These are phyloP conservation scores for Noctua fimbriata DNA, from an alignment of 2,888 invertebrate species.

Conservation along the genomic window DNA sequence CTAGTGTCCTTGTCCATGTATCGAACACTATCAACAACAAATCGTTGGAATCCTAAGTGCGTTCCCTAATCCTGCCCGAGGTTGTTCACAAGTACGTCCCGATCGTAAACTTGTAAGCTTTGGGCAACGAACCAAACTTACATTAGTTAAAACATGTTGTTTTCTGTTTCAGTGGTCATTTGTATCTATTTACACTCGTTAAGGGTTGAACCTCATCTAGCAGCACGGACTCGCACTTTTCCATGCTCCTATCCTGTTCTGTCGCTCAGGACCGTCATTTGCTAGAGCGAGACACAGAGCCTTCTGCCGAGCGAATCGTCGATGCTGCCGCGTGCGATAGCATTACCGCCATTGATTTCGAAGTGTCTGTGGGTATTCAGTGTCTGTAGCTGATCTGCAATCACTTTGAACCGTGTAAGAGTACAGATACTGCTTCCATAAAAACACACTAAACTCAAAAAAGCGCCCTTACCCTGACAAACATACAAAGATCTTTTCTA, in stretches of 20 bases:
- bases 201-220: background rate
- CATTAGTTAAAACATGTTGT: slow-evolving; percentile 32
- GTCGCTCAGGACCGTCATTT: background rate
- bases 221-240: background rate
- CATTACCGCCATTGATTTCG: too few relatives aligned
- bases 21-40: slow-evolving; percentile 20
- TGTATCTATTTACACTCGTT: background rate
- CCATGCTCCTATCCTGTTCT: background rate
- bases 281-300: too few relatives aligned
- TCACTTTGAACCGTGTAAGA: background rate
- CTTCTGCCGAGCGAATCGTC: background rate
- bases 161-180: slow-evolving; percentile 22
- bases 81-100: slow-evolving; percentile 33
- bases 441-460: background rate
- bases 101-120: slow-evolving; percentile 31
- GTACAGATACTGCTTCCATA: background rate
- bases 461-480: background rate
- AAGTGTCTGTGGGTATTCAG: too few relatives aligned
- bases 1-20: background rate
- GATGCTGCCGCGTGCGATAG: too few relatives aligned
- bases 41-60: slow-evolving; percentile 37
- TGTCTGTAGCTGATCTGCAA: background rate
- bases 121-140: slow-evolving; percentile 15
- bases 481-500: slow-evolving; percentile 7
- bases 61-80: slow-evolving; percentile 36